Evolutionary conservation across 2,113 vertebrate genomes (phyloP).

Genomic region (Lepisosteus osseus): DNA sequence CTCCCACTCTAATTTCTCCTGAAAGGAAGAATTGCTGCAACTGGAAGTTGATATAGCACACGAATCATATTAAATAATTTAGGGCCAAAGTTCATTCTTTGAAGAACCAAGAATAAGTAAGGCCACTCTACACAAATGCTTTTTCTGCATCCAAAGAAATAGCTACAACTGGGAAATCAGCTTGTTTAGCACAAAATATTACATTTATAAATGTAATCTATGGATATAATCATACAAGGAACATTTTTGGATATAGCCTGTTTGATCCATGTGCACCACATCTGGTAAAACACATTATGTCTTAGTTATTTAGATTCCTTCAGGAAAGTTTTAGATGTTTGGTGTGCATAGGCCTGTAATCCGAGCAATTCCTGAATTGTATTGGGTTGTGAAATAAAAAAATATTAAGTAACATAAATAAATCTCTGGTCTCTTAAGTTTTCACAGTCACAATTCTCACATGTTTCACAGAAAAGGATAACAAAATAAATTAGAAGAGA

Average conservation of each 20-base stretch:
- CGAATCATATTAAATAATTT: conserved; percentile 1
- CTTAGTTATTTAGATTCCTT: too few species aligned
- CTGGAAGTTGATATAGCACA: background rate
- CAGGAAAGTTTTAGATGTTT: too few species aligned
- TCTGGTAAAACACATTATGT: too few species aligned
- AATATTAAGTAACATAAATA: too few species aligned
- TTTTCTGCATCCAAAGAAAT: conserved; percentile 2
- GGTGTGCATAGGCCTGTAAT: too few species aligned
- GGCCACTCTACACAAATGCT: background rate
- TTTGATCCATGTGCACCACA: background rate
- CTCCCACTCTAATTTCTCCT: conserved; percentile 1
- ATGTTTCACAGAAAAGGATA: too few species aligned
- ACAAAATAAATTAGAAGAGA: too few species aligned
- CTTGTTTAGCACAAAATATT: background rate
- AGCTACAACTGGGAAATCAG: background rate
- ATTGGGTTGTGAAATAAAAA: too few species aligned
- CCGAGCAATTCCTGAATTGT: too few species aligned
- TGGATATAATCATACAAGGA: background rate
- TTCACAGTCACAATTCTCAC: too few species aligned
- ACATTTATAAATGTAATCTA: conserved; percentile 1
- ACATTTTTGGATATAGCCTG: background rate
- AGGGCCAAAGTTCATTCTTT: background rate
- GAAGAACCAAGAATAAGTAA: background rate
- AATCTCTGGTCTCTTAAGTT: too few species aligned
- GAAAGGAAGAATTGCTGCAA: background rate